Percentiles rank a stretch among this genome's conserved stretches.
phyloP scores from a whole-genome alignment of 2,888 invertebrate species.

The Dicranocentrus wangi region DNA sequence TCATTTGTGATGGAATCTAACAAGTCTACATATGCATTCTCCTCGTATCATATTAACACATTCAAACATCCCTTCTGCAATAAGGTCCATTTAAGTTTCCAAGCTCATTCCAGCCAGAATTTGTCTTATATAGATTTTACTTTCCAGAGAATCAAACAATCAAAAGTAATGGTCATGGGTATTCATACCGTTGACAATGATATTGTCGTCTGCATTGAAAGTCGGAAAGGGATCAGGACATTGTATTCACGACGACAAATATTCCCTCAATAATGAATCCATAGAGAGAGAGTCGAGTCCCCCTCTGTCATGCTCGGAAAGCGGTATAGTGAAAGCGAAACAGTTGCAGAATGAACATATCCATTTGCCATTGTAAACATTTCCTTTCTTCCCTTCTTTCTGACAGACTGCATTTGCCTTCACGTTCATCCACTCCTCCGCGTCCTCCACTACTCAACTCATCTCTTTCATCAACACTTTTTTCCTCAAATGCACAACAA shows the following conservation, averaged over 20 bases:
- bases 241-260: not conserved
- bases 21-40: no score
- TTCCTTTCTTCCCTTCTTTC: not conserved
- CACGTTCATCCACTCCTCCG: not conserved
- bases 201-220: not conserved
- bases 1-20: no score
- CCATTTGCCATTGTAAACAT: not conserved
- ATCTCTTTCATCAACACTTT: constrained; percentile 46
- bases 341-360: not conserved
- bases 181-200: not conserved
- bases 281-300: not conserved
- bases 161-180: constrained; percentile 10
- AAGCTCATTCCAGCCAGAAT: not conserved
- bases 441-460: constrained; percentile 22
- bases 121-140: constrained; percentile 1
- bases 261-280: constrained; percentile 25
- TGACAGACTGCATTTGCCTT: constrained; percentile 22
- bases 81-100: no score
- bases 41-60: no score
- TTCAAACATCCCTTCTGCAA: no score
- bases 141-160: not conserved
- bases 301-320: constrained; percentile 26
- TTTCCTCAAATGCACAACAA: constrained; percentile 26
- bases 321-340: no score
- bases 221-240: not conserved